Conservation (phyloP, 2,888 invertebrate species). For the Zele albiditarsus region DNA sequence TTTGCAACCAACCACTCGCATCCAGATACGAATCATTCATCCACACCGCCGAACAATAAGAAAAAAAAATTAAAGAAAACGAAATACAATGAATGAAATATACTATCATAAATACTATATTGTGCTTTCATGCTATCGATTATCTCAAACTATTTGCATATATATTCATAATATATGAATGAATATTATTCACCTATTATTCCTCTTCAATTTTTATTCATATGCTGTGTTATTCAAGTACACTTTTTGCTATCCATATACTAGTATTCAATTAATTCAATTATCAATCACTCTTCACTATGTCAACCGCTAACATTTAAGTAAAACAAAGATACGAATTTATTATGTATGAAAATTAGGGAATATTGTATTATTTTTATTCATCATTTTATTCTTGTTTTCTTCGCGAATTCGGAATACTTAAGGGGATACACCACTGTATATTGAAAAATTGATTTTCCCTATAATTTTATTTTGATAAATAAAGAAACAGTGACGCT, state of each 20-base stretch:
- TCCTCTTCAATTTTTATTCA: background rate
- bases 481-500: too few species aligned
- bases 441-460: too few species aligned
- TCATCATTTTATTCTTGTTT: background rate
- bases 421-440: too few species aligned
- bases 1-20: slow-evolving; percentile 1
- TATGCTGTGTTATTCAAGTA: background rate
- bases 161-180: background rate
- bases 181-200: background rate
- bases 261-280: background rate
- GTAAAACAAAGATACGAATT: background rate
- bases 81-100: background rate
- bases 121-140: background rate
- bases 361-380: too few species aligned
- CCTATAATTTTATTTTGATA: too few species aligned
- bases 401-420: too few species aligned
- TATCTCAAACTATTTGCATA: background rate
- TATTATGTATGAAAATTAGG: background rate
- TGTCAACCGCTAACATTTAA: background rate
- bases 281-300: background rate
- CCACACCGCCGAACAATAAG: background rate
- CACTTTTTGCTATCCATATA: background rate
- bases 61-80: background rate
- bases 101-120: background rate
- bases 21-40: slow-evolving; percentile 17